These are phyloP conservation scores for Diloba caeruleocephala DNA, from an alignment of 2,888 invertebrate genomes.

Conservation along the genomic window DNA sequence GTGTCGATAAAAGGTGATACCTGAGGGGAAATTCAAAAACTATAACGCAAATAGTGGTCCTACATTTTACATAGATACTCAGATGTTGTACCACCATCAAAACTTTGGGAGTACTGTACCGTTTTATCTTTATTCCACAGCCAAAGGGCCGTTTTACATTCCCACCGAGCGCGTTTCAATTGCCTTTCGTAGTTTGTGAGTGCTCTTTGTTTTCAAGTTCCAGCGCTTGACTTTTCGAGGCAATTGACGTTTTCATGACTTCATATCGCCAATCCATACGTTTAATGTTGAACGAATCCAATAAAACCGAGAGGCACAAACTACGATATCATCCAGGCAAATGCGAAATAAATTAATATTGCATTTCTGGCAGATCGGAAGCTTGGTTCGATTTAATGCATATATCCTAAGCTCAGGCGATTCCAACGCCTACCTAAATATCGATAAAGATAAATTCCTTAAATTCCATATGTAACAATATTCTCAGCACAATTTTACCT, in stretches of 20 bases:
- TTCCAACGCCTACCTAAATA: too few relatives aligned
- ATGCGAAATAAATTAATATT: constrained; percentile 10
- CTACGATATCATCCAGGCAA: neutral
- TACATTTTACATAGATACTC: constrained; percentile 13
- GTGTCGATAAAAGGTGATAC: too few relatives aligned
- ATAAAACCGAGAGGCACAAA: constrained; percentile 15
- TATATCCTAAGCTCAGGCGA: too few relatives aligned
- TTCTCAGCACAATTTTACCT: too few relatives aligned
- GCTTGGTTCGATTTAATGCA: neutral
- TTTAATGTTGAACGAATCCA: constrained; percentile 17
- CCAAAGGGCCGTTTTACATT: constrained; percentile 38
- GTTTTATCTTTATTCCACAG: constrained; percentile 44
- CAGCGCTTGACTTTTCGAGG: constrained; percentile 32
- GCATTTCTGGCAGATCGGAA: neutral
- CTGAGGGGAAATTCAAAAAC: neutral
- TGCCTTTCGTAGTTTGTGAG: constrained; percentile 44
- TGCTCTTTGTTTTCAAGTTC: constrained; percentile 41
- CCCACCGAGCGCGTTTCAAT: constrained; percentile 50
- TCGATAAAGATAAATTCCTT: too few relatives aligned
- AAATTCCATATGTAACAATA: too few relatives aligned
- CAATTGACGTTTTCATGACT: constrained; percentile 41
- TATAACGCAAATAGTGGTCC: constrained; percentile 4
- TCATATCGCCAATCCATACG: constrained; percentile 33
- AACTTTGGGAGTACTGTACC: constrained; percentile 40
- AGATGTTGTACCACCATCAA: constrained; percentile 25